These are phyloP conservation scores for Mesoligia furuncula DNA, from an alignment of 2,888 invertebrate species.

Conservation along the genomic window DNA sequence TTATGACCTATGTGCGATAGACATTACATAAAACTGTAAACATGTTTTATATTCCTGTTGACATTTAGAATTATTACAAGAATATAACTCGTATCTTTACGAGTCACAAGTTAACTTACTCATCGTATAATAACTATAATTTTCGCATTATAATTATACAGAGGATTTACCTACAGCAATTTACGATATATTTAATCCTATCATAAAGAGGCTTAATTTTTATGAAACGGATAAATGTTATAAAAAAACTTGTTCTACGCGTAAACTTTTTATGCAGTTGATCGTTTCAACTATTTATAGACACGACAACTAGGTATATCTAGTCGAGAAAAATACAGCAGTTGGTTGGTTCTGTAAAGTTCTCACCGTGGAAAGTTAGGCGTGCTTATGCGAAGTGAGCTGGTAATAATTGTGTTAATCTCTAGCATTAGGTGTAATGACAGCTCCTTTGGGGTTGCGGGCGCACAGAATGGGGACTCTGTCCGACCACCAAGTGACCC, in stretches of 20 bases:
- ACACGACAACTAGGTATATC: not conserved
- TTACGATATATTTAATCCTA: conserved; percentile 18
- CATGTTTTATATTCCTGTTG: conserved; percentile 38
- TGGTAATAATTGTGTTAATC: too few relatives aligned
- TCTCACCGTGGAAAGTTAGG: too few relatives aligned
- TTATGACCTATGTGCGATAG: conserved; percentile 4
- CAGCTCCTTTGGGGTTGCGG: too few relatives aligned
- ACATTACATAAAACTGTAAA: conserved; percentile 3
- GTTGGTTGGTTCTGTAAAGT: too few relatives aligned
- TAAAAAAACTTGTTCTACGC: not conserved
- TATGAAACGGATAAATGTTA: not conserved
- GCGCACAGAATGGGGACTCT: too few relatives aligned
- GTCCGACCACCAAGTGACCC: too few relatives aligned
- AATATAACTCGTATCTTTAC: conserved; percentile 18
- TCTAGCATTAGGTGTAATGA: too few relatives aligned
- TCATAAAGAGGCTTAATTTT: not conserved
- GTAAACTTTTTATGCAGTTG: not conserved
- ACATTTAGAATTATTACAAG: conserved; percentile 45
- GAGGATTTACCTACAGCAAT: conserved; percentile 6
- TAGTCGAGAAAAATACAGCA: too few relatives aligned
- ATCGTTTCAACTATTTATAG: conserved; percentile 3
- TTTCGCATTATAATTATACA: conserved; percentile 50
- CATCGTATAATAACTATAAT: conserved; percentile 42
- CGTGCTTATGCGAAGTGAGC: too few relatives aligned
- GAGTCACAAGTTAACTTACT: conserved; percentile 3